Evolutionary conservation across 2,888 invertebrate genomes (phyloP), one percentile per base, ranked within the genome.

Genomic region (Spilosoma lubricipeda): DNA sequence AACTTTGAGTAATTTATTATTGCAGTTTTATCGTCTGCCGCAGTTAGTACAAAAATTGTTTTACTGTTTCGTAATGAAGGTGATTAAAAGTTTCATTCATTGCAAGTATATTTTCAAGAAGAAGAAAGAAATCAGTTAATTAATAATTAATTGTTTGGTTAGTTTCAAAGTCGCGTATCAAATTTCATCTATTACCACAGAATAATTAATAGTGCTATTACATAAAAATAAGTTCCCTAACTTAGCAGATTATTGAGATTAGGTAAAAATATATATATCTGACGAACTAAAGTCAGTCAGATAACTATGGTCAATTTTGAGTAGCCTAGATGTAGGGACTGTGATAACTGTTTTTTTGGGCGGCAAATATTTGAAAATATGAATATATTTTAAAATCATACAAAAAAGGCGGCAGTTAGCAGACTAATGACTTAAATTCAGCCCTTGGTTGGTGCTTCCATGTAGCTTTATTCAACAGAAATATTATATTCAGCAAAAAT

Each of bases 401-500:
- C 27, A 27, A 27, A 27, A 27, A 27, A 48, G 5, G 5, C 15
- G 59, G 15, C 4, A 13, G 59, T 59, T 27, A 59, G 27, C 0
- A 59, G 15, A 15, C 15, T 27, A 3, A 13, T 27, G 59, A 13
- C 59, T 27, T 4, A 59, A 27, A 59, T 59, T n/a, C 59, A 27
- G 27, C 27, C n/a, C 27, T 30, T 13, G 11, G 18, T 30, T 63
- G 30, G 27, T 36, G 56, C n/a, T 36, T 36, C 3, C 1, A n/a
- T 52, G n/a, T 69, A 36, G 52, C 52, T 48, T 33, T 36, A 8
- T 69, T 52, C 52, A 20, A 23, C 23, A 33, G 52, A 20, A 70
- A 73, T 71, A 80, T 73, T 73, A 63, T 74, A 71, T 52, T 73
- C 45, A 33, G 69, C 56, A 72, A 48, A 69, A 73, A 73, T n/a